Base-by-base conservation (phyloP, 2,797 vertebrate genomes). In the Helostoma temminkii region DNA sequence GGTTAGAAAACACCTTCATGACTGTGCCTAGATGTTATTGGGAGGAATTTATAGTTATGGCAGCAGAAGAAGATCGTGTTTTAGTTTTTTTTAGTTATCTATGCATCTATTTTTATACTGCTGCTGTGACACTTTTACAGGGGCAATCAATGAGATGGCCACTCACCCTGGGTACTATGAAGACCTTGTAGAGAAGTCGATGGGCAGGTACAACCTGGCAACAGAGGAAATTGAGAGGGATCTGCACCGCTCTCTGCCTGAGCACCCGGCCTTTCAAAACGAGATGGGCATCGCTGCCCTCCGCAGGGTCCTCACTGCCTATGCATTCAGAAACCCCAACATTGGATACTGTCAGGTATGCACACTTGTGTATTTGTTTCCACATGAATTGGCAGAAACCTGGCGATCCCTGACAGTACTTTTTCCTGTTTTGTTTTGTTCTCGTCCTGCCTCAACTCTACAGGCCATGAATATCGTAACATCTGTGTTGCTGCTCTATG, bases 381-480 rank as follows among this genome's bases (percentile, higher is more conserved):
- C n/a, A 54, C 21, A 12, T 18, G 1, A 36, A 1, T 10, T 21
- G n/a, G 4, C 34, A 55, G 45, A 70, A 76, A 71, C 12, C 22
- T 28, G 1, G 1, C 39, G 26, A 36, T 12, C 18, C 18, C 46
- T 25, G 1, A 36, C 45, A 37, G 0, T 1, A 10, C 16, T 36
- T 48, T 8, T 42, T 7, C n/a, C n/a, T n/a, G n/a, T n/a, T 24
- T 11, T 43, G 55, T 50, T 30, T 18, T 41, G 4, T 18, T 75
- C 26, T 62, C 43, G 1, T 80, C 41, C 11, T 58, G 4, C 21
- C 16, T 69, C 2, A 0, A 7, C 49, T 28, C 55, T 70, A n/a
- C 81, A 99, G 98, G 98, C 98, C 60, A 99, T 99, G 97, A 99
- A 99, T 79, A 99, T 99, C 34, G 97, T 99, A 76, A 99, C 98